Evolutionary conservation across 2,888 invertebrate genomes (phyloP).

Genomic region (Pachydiplax longipennis): DNA sequence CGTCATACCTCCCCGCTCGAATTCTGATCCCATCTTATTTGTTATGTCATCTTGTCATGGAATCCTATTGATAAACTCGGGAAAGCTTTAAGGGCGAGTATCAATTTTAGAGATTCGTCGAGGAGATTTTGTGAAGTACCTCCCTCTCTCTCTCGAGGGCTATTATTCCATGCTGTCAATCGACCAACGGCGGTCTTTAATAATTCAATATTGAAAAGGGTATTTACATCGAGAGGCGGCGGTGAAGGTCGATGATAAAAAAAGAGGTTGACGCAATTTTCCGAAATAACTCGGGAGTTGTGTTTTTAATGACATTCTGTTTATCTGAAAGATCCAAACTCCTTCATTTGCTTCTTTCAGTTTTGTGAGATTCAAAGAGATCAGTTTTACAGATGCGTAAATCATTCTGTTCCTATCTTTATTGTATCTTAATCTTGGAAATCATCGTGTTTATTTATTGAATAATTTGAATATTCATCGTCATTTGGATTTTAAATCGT

Average conservation of each 20-base stretch:
- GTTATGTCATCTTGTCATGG: constrained; percentile 40
- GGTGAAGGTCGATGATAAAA: neutral
- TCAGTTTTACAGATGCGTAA: too few relatives aligned
- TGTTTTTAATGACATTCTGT: too few relatives aligned
- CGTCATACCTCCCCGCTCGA: neutral
- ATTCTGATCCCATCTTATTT: constrained; percentile 18
- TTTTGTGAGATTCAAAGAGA: too few relatives aligned
- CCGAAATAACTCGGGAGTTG: neutral
- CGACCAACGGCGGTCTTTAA: neutral
- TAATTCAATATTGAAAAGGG: neutral
- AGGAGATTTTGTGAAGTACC: neutral
- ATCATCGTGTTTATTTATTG: too few relatives aligned
- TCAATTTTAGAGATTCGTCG: neutral
- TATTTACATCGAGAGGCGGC: too few relatives aligned
- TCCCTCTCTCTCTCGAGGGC: too few relatives aligned
- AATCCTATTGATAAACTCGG: neutral
- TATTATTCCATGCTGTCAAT: neutral
- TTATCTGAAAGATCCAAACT: too few relatives aligned
- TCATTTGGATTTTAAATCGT: too few relatives aligned
- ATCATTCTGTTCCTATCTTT: too few relatives aligned
- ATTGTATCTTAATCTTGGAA: too few relatives aligned
- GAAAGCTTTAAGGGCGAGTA: neutral
- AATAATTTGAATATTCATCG: too few relatives aligned
- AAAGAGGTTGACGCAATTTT: neutral
- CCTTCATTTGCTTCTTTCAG: too few relatives aligned